These are phyloP conservation scores for Dione vanillae DNA, from an alignment of 2,888 invertebrate species.

Conservation along the genomic window DNA sequence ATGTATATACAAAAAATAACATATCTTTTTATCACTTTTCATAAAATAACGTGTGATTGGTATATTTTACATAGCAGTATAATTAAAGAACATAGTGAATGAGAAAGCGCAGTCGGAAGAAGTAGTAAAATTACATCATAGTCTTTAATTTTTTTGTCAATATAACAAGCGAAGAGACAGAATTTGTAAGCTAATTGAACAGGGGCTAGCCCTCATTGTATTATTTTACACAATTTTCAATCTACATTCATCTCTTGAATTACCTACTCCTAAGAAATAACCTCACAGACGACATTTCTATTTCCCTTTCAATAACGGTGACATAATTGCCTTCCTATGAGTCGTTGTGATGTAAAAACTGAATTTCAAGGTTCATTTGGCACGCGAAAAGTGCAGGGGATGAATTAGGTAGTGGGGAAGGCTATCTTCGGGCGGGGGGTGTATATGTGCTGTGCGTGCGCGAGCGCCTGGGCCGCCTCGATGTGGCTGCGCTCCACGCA, in stretches of 20 bases:
- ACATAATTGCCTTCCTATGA: slow-evolving; percentile 1
- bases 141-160: too few relatives aligned
- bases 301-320: neutral
- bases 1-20: too few relatives aligned
- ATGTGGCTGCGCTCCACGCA: slow-evolving; percentile 83
- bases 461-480: slow-evolving; percentile 79
- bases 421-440: slow-evolving; percentile 69
- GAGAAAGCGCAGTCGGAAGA: too few relatives aligned
- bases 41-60: too few relatives aligned
- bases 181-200: too few relatives aligned
- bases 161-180: too few relatives aligned
- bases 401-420: slow-evolving; percentile 67
- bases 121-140: too few relatives aligned
- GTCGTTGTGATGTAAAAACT: neutral
- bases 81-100: too few relatives aligned
- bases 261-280: neutral
- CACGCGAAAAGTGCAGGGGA: slow-evolving; percentile 64
- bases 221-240: neutral
- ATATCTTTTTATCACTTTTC: too few relatives aligned
- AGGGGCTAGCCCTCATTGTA: too few relatives aligned
- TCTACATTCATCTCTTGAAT: neutral
- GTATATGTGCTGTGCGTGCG: slow-evolving; percentile 84
- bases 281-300: slow-evolving; percentile 12
- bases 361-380: slow-evolving; percentile 53
- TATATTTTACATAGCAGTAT: too few relatives aligned